Evolutionary conservation across 2,888 invertebrate species (phyloP), one percentile per base, ranked within the genome.

Genomic region (Drosophila trichaetosa): DNA sequence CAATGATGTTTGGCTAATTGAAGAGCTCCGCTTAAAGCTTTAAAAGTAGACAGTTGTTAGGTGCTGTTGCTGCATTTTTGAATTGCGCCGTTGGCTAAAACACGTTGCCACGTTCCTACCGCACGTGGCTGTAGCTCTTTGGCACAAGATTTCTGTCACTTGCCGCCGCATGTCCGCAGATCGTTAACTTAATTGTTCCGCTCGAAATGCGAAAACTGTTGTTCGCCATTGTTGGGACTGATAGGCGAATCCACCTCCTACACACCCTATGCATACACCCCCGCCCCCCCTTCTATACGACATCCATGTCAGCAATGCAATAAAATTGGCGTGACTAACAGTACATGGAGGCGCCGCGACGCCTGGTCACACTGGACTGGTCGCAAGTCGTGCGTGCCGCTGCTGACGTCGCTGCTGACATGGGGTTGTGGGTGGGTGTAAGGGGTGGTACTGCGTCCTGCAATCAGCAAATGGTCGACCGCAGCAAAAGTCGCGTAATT

Each of bases 171-270:
- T 79, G 79, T 85, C 82, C 83, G 79, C 88, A 87, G 78, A 75
- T 89, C 83, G 89, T 88, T 88, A 89, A 89, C 89, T 90, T 89
- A 90, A 90, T 89, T 90, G 88, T 89, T 89, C 80, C 88, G 87
- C 88, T 85, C 87, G 89, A 88, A 88, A 85, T 83, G 69, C 80
- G 57, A 79, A 84, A 88, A 79, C 86, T 80, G 87, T 79, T 75
- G 68, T 75, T 62, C 84, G 73, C 87, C 79, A 83, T 84, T 84
- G 83, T 84, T 82, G 84, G 84, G 77, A 84, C 82, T 87, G 87
- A 87, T 84, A 83, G 83, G 72, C 72, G 76, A 68, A 69, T 51
- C 36, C 36, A 18, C 31, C 34, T 46, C n/a, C 34, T 1, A 18
- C 21, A 33, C 33, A 16, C 10, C 21, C 29, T 21, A 42, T 8